phyloP scores from a whole-genome alignment of 2,888 invertebrate genomes.

The Pristionchus japonicus region DNA sequence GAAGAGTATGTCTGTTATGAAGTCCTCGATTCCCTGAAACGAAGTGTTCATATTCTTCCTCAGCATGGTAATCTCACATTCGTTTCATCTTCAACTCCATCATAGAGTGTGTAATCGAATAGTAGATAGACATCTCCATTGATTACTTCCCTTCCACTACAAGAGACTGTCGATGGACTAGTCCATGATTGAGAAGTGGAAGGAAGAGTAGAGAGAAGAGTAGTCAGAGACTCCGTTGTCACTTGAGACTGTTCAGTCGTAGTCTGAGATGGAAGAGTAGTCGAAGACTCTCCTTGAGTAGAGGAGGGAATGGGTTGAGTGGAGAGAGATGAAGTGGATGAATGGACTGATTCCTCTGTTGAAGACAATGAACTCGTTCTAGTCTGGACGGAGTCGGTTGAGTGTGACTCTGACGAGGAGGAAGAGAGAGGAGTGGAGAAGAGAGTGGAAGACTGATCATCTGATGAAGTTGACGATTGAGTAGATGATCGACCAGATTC shows the following conservation, averaged over 20 bases:
- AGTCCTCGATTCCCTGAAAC: constrained; percentile 33
- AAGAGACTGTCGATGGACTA: not conserved
- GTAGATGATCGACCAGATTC: not conserved
- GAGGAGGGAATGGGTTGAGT: not conserved
- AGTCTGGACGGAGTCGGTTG: not conserved
- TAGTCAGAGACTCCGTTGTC: not conserved
- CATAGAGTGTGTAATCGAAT: constrained; percentile 14
- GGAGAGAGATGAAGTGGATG: not conserved
- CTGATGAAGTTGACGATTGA: not conserved
- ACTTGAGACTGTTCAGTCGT: not conserved
- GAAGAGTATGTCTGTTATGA: constrained; percentile 5
- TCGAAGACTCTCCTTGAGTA: not conserved
- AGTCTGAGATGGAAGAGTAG: not conserved
- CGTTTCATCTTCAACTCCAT: constrained; percentile 4
- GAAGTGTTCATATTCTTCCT: not conserved
- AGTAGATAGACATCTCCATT: constrained; percentile 8
- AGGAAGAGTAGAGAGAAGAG: not conserved
- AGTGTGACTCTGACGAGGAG: not conserved
- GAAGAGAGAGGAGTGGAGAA: not conserved
- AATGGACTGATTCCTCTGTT: not conserved
- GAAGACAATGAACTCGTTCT: not conserved
- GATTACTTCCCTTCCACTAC: constrained; percentile 34
- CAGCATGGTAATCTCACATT: not conserved
- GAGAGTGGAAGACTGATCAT: not conserved
- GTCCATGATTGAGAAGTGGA: not conserved